These are phyloP conservation scores for Pogonomyrmex californicus DNA, from an alignment of 1,140 invertebrate species.

Conservation along the genomic window DNA sequence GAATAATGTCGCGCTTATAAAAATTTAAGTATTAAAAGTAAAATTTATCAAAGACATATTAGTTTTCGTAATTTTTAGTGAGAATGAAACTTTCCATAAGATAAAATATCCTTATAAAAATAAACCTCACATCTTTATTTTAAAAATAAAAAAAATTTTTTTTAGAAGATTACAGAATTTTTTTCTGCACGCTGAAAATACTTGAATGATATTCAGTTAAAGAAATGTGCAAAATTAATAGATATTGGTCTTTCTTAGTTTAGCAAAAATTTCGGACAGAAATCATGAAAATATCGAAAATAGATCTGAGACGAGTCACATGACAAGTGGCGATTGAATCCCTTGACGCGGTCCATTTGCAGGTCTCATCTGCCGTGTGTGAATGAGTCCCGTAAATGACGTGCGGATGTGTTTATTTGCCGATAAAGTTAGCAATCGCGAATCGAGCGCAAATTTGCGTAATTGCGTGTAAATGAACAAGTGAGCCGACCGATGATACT, in stretches of 20 bases:
- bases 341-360: not conserved
- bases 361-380: conserved; percentile 6
- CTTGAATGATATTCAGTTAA: not conserved
- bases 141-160: not conserved
- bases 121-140: no score
- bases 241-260: not conserved
- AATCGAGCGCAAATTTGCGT: conserved; percentile 35
- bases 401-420: conserved; percentile 51
- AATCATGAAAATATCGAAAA: not conserved
- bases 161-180: not conserved
- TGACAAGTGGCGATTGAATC: not conserved
- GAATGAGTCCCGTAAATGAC: conserved; percentile 62
- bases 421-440: conserved; percentile 19
- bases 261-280: not conserved
- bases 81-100: not conserved
- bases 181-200: not conserved
- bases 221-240: not conserved
- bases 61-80: not conserved
- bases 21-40: not conserved
- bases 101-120: not conserved
- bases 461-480: conserved; percentile 43
- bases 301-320: not conserved
- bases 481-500: not conserved
- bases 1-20: not conserved
- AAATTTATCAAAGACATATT: not conserved